A percentile compares a stretch with the other conserved stretches of the same genome.
phyloP scores from a whole-genome alignment of 37 sponge, comb jelly and placozoan genomes.

The Aplysina aerophoba region DNA sequence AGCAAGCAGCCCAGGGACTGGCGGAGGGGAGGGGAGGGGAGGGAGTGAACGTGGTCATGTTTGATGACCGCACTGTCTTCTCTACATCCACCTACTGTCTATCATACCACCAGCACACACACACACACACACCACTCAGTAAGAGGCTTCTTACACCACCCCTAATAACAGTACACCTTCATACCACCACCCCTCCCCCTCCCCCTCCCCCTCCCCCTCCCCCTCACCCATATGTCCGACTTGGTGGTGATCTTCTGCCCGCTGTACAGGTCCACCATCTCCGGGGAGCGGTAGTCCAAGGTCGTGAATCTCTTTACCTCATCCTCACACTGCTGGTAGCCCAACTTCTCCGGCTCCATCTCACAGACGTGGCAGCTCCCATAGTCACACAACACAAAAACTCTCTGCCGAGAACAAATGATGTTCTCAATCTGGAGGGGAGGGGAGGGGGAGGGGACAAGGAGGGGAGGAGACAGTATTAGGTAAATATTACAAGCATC shows the following conservation, averaged over 20 bases:
- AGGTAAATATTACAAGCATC: not conserved
- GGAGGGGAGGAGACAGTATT: not conserved
- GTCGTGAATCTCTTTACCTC: constrained; percentile 90
- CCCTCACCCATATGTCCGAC: constrained; percentile 93
- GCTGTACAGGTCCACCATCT: constrained; percentile 93
- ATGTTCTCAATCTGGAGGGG: constrained; percentile 90
- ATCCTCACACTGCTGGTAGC: constrained; percentile 66
- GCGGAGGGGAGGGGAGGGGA: not conserved
- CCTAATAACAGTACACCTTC: not conserved
- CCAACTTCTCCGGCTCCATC: constrained; percentile 66
- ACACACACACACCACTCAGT: too few relatives aligned
- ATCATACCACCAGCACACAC: not conserved
- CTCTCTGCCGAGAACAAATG: constrained; percentile 51
- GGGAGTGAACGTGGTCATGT: not conserved
- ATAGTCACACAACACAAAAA: constrained; percentile 93
- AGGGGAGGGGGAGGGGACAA: not conserved
- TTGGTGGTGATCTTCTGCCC: constrained; percentile 83
- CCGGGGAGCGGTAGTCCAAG: constrained; percentile 90
- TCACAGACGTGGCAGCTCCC: constrained; percentile 77
- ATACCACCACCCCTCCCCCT: not conserved
- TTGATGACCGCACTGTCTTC: too few relatives aligned
- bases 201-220: not conserved
- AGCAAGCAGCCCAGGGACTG: constrained; percentile 93
- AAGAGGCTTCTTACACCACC: too few relatives aligned
- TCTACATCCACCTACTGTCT: too few relatives aligned